phyloP scores from a whole-genome alignment of 2,113 vertebrate genomes.

The Galeopterus variegatus region DNA sequence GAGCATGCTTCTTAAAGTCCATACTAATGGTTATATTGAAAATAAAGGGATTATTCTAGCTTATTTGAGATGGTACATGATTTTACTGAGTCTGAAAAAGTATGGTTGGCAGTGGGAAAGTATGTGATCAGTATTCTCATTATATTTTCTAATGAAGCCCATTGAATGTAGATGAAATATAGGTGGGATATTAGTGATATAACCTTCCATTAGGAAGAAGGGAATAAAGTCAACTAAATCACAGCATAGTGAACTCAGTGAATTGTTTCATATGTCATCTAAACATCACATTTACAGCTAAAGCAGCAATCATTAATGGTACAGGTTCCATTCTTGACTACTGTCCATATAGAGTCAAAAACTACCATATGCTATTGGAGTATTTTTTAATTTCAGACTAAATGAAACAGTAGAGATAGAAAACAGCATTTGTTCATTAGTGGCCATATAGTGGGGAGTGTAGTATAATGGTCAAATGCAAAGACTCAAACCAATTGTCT shows the following conservation, averaged over 20 bases:
- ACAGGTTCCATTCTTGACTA: background rate
- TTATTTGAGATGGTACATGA: background rate
- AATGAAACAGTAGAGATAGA: background rate
- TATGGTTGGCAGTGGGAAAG: background rate
- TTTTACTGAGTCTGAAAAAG: background rate
- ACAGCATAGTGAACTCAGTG: background rate
- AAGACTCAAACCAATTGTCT: background rate
- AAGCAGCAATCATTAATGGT: background rate
- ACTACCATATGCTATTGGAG: background rate
- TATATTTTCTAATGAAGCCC: constrained; percentile 33
- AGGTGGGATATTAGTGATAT: background rate
- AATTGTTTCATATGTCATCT: background rate
- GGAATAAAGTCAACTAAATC: background rate
- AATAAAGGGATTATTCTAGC: background rate
- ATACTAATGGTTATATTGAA: background rate
- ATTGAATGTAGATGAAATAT: background rate
- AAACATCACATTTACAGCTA: background rate
- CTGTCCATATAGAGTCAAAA: background rate
- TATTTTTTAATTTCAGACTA: background rate
- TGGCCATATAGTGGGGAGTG: background rate
- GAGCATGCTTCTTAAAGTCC: background rate
- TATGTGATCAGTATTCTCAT: background rate
- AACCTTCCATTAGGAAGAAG: background rate
- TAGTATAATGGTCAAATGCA: background rate
- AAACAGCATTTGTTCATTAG: background rate